phyloP scores from a whole-genome alignment of 2,113 vertebrate species.

The Ceratotherium simum region DNA sequence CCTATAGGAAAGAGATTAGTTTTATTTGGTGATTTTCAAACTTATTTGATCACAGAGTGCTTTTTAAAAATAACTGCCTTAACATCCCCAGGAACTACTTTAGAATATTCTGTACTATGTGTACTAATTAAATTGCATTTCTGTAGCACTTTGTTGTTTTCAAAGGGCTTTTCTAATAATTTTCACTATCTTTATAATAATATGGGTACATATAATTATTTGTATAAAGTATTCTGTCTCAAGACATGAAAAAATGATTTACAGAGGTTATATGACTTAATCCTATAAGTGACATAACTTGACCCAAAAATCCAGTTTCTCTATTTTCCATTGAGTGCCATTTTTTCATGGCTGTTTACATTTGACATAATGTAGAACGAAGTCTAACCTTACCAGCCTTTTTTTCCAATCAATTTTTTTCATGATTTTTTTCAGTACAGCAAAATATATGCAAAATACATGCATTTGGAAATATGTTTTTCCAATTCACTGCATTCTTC shows the following conservation, averaged over 20 bases:
- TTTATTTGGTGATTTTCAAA: not conserved
- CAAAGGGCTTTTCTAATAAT: not conserved
- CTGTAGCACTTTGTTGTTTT: not conserved
- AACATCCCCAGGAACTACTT: not conserved
- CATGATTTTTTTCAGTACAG: not conserved
- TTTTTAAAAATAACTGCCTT: not conserved
- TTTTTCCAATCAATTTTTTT: not conserved
- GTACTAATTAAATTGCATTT: not conserved
- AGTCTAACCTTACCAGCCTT: not conserved
- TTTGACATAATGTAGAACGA: not conserved
- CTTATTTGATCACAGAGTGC: not conserved
- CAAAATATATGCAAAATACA: slow-evolving; percentile 1
- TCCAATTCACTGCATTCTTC: not conserved
- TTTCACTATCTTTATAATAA: not conserved
- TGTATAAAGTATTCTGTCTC: not conserved
- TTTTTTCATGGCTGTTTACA: not conserved
- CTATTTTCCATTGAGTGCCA: not conserved
- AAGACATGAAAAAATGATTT: not conserved
- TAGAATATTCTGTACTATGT: not conserved
- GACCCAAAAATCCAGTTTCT: not conserved
- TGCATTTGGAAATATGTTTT: not conserved
- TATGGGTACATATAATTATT: not conserved
- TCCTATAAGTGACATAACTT: not conserved
- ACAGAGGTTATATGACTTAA: not conserved
- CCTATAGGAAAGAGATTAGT: not conserved